phyloP scores from a whole-genome alignment of 2,888 invertebrate species.

The Syrphus vitripennis region DNA sequence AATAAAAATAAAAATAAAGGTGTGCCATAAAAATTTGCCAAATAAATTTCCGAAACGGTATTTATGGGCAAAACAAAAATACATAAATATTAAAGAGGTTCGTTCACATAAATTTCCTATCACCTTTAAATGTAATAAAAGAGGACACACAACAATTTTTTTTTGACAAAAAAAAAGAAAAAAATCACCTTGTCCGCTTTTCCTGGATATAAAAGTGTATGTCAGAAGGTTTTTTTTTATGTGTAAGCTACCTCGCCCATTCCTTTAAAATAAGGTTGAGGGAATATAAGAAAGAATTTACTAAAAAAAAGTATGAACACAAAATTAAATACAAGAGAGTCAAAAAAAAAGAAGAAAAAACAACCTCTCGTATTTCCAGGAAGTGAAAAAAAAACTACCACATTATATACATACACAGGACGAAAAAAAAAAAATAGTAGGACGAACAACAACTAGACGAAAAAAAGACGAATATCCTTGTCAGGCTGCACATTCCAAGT shows the following conservation, averaged over 20 bases:
- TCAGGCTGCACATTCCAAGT: conserved; percentile 64
- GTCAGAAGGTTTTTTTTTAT: conserved; percentile 45
- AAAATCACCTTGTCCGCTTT: background rate
- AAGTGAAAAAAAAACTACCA: conserved; percentile 38
- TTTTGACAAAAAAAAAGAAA: background rate
- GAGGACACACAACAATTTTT: conserved; percentile 19
- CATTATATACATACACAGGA: conserved; percentile 16
- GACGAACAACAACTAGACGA: conserved; percentile 24
- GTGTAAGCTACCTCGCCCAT: conserved; percentile 22
- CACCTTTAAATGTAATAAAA: conserved; percentile 47
- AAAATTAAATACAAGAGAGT: conserved; percentile 38
- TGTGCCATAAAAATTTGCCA: conserved; percentile 32
- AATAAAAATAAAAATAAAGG: conserved; percentile 13
- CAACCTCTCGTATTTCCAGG: conserved; percentile 24
- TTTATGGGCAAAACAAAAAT: background rate
- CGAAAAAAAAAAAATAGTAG: conserved; percentile 3
- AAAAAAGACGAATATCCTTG: conserved; percentile 46
- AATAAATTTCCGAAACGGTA: conserved; percentile 32
- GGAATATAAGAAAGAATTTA: background rate
- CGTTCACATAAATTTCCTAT: conserved; percentile 38
- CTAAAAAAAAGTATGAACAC: background rate
- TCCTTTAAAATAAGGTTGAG: background rate
- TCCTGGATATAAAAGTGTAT: conserved; percentile 4
- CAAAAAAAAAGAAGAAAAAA: background rate
- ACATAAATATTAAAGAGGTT: conserved; percentile 54